phyloP scores from a whole-genome alignment of 1,140 invertebrate species.

The Caenorhabditis briggsae region DNA sequence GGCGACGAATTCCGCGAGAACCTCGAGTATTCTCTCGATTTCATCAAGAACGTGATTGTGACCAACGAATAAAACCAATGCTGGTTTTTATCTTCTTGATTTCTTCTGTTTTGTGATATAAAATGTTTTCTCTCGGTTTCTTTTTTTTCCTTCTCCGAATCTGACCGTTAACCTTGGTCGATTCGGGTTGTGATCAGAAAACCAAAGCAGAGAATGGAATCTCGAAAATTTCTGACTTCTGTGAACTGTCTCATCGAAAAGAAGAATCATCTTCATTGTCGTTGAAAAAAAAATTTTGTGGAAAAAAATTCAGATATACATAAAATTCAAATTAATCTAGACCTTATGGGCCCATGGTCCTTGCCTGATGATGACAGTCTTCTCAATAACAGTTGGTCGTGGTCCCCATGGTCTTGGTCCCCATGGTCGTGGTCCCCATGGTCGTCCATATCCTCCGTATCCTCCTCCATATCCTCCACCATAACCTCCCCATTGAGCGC shows the following conservation, averaged over 20 bases:
- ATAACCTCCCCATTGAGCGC: constrained; percentile 25
- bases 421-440: constrained; percentile 50
- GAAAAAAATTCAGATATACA: neutral
- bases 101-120: constrained; percentile 42
- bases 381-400: constrained; percentile 41
- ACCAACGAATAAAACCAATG: neutral
- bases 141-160: neutral
- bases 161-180: constrained; percentile 17
- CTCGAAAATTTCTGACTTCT: neutral
- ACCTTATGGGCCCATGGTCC: constrained; percentile 31
- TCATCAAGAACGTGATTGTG: constrained; percentile 44
- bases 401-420: constrained; percentile 40
- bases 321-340: neutral
- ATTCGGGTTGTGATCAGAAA: neutral
- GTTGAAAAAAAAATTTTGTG: neutral
- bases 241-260: neutral
- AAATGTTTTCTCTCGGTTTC: neutral
- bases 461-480: constrained; percentile 5
- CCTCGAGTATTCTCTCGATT: constrained; percentile 52
- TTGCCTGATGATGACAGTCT: constrained; percentile 24
- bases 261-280: constrained; percentile 48
- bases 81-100: neutral
- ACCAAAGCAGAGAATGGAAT: constrained; percentile 11
- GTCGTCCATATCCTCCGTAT: constrained; percentile 43
- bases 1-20: constrained; percentile 34